Percentiles rank a stretch among this genome's conserved stretches.
Evolutionary conservation across 1,140 invertebrate species (phyloP).

Genomic region (Ceratosolen fusciceps): DNA sequence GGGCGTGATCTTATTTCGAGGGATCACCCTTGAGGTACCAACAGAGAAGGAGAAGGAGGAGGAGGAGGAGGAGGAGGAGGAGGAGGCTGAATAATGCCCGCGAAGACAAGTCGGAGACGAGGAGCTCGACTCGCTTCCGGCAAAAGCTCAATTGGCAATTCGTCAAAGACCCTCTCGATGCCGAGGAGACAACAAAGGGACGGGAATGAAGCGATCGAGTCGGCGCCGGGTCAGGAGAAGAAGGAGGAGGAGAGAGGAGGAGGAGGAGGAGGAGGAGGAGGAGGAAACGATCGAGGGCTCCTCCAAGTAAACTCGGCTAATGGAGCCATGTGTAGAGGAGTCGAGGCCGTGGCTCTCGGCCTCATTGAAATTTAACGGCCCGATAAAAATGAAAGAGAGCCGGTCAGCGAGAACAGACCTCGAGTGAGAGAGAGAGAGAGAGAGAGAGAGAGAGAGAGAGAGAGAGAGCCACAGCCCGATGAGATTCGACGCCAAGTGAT

Average conservation of each 20-base stretch:
- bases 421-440: neutral
- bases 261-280: too few relatives aligned
- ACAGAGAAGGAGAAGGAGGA: neutral
- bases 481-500: neutral
- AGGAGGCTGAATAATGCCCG: neutral
- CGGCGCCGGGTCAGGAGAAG: too few relatives aligned
- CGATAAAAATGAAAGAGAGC: slow-evolving; percentile 10
- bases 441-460: neutral
- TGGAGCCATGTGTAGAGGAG: neutral
- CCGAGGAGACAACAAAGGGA: neutral
- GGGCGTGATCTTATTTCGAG: neutral
- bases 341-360: neutral
- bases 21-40: neutral
- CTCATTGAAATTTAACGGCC: slow-evolving; percentile 15
- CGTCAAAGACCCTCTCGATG: neutral
- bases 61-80: too few relatives aligned
- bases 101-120: too few relatives aligned
- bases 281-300: neutral
- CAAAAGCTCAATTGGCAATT: neutral
- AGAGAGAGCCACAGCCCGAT: too few relatives aligned
- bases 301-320: neutral
- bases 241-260: too few relatives aligned
- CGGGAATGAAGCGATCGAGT: neutral
- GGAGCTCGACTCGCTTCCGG: neutral
- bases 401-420: too few relatives aligned